Evolutionary conservation across 1,140 invertebrate species (phyloP).

Genomic region (Pseudomyrmex cubaensis): DNA sequence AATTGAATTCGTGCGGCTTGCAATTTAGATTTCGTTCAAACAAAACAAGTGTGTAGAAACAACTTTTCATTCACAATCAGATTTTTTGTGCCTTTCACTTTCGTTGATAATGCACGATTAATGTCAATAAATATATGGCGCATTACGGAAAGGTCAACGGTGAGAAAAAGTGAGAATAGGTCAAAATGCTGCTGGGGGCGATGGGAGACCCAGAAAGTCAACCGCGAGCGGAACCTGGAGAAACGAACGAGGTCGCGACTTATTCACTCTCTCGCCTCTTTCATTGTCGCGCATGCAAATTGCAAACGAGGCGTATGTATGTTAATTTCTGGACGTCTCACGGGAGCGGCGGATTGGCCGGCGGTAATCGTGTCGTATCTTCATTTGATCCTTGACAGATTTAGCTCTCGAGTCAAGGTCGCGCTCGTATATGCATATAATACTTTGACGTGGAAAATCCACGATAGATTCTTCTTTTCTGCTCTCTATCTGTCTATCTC

Average conservation of each 20-base stretch:
- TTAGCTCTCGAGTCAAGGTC: conserved; percentile 64
- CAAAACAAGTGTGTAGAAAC: neutral
- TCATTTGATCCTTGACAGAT: conserved; percentile 47
- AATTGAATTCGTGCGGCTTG: neutral
- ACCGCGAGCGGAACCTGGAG: conserved; percentile 16
- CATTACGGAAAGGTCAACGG: neutral
- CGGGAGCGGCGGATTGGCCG: neutral
- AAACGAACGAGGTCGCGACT: conserved; percentile 46
- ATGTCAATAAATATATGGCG: too few relatives aligned
- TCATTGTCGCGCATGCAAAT: conserved; percentile 51
- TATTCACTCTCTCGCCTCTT: conserved; percentile 29
- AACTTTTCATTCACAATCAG: neutral
- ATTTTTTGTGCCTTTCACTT: neutral
- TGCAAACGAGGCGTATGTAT: neutral
- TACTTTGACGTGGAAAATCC: neutral
- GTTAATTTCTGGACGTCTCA: conserved; percentile 6
- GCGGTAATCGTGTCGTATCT: conserved; percentile 21
- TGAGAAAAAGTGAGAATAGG: conserved; percentile 4
- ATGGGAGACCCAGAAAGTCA: neutral
- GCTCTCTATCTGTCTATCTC: neutral
- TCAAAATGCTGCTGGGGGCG: conserved; percentile 22
- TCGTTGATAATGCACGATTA: too few relatives aligned
- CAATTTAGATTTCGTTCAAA: neutral
- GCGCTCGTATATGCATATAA: conserved; percentile 59
- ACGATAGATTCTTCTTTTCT: neutral